Conservation (phyloP, 2,888 invertebrate genomes). For the Morpho achilles region DNA sequence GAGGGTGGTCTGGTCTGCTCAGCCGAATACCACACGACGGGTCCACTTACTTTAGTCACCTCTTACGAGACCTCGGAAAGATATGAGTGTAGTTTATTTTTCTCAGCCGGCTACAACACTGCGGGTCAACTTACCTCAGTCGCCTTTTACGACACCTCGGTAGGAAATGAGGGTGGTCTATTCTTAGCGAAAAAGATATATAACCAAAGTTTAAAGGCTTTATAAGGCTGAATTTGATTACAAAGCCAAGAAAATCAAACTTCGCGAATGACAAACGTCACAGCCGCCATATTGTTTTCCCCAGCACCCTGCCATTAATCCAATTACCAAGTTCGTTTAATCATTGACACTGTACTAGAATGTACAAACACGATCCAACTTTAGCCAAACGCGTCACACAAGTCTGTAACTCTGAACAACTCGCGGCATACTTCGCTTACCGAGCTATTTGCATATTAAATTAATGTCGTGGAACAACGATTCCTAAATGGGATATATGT, state of each 20-base stretch:
- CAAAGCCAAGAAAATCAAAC: background rate
- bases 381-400: conserved; percentile 29
- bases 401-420: conserved; percentile 24
- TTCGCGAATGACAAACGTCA: background rate
- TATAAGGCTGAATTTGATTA: no score
- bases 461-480: conserved; percentile 21
- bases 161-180: no score
- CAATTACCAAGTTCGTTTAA: conserved; percentile 23
- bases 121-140: no score
- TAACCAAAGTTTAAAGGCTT: no score
- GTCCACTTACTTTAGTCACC: no score
- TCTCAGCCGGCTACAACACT: no score
- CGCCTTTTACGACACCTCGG: no score
- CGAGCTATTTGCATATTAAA: conserved; percentile 29
- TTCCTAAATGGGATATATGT: background rate
- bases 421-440: conserved; percentile 24
- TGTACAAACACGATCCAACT: conserved; percentile 13
- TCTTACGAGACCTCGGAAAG: no score
- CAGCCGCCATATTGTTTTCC: background rate
- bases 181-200: no score
- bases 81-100: no score
- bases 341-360: conserved; percentile 15
- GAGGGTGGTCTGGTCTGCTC: no score
- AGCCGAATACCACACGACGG: no score
- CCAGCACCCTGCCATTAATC: conserved; percentile 12